Evolutionary conservation across 2,113 vertebrate species (phyloP).

Genomic region (Apodemus sylvaticus): DNA sequence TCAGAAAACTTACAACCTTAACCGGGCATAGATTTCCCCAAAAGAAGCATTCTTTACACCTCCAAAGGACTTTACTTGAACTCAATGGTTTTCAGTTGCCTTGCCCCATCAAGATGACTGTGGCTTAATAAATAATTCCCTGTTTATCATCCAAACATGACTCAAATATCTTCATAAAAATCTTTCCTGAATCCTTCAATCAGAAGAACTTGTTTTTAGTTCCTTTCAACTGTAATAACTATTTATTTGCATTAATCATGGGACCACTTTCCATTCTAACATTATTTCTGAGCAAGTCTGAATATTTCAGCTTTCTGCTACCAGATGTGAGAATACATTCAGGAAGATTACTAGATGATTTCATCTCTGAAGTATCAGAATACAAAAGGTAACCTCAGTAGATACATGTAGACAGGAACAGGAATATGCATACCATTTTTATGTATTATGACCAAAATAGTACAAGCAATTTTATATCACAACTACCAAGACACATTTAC

Average conservation of each 20-base stretch:
- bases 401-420: neutral
- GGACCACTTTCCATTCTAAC: neutral
- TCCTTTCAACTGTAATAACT: neutral
- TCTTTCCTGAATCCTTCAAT: neutral
- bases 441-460: neutral
- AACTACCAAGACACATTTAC: neutral
- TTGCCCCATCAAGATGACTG: neutral
- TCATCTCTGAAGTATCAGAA: neutral
- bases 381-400: neutral
- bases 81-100: neutral
- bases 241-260: neutral
- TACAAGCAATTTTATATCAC: neutral
- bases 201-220: neutral
- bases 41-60: neutral
- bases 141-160: conserved; percentile 16
- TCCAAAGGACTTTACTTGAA: neutral
- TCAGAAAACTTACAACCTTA: neutral
- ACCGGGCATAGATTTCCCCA: neutral
- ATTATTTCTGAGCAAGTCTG: neutral
- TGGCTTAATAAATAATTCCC: neutral
- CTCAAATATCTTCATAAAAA: neutral
- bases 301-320: neutral
- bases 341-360: neutral
- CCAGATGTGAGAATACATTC: neutral
- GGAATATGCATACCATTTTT: neutral